Base-by-base conservation (phyloP, 2,888 invertebrate species). In the Schizotus pectinicornis region DNA sequence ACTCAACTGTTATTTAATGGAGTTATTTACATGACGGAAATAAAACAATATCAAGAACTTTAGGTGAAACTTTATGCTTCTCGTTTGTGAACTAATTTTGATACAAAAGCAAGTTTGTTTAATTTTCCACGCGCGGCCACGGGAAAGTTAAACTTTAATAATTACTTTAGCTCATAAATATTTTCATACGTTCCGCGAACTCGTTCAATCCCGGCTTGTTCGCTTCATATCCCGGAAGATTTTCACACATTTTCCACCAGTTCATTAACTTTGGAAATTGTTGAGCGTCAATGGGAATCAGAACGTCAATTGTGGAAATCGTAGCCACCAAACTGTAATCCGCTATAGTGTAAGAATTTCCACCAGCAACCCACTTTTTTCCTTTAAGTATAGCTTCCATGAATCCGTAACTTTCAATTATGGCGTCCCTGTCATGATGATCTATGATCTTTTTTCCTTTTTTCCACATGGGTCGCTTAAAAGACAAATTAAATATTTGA, bases 351-450 rank as follows among this genome's bases (percentile, higher is more conserved):
- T 73, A 46, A 3, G 63, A 57, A 12, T 68, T 61, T 22, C 22
- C 22, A 6, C 71, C 74, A 22, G 72, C 72, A n/a, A 76, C 47
- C 66, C 71, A 76, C 5, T 38, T n/a, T 0, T 51, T 9, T 39
- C 62, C 63, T 6, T 65, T 61, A 35, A 75, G 58, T 43, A 72
- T 71, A 14, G 46, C 63, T 34, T 75, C 72, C 35, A 74, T 42
- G 32, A 68, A 61, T 14, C 36, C 64, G 36, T 72, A 70, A 1
- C 63, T 64, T 30, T 68, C 66, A 8, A 76, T 71, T 11, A 84
- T 71, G 3, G 71, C 75, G 1, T 77, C 70, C 22, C 76, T 59
- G 47, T 76, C 71, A 41, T 77, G 75, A 2, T 77, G 73, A 2
- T 76, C 59, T 3, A 79, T 64, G 1, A 12, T 14, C 32, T 22